Evolutionary conservation across 1,140 invertebrate species (phyloP).

Genomic region (Aphis craccivora): DNA sequence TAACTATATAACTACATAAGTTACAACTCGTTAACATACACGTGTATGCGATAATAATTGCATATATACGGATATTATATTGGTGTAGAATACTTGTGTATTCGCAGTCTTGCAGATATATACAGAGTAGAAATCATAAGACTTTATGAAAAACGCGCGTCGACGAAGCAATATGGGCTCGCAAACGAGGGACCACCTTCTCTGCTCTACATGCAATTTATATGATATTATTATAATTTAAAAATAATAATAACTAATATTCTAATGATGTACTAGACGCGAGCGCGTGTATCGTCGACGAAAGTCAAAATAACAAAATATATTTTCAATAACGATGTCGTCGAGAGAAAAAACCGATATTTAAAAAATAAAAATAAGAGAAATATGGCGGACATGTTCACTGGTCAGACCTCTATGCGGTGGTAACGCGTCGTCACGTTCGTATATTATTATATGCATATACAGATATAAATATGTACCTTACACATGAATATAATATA

Average conservation of each 20-base stretch:
- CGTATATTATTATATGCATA: not conserved
- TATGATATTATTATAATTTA: not conserved
- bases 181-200: not conserved
- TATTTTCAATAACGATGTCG: not conserved
- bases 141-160: not conserved
- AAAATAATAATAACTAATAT: not conserved
- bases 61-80: not conserved
- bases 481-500: not conserved
- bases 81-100: not conserved
- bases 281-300: not conserved
- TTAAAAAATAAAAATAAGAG: not conserved
- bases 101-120: too few relatives aligned
- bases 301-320: slow-evolving; percentile 10
- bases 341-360: not conserved
- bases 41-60: not conserved
- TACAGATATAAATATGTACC: not conserved
- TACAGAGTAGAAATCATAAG: not conserved
- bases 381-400: not conserved
- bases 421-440: not conserved
- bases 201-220: not conserved
- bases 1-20: too few relatives aligned
- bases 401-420: not conserved
- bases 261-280: not conserved
- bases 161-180: not conserved
- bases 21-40: not conserved